These are phyloP conservation scores for Notodonta dromedarius DNA, from an alignment of 2,888 invertebrate species.

Conservation along the genomic window DNA sequence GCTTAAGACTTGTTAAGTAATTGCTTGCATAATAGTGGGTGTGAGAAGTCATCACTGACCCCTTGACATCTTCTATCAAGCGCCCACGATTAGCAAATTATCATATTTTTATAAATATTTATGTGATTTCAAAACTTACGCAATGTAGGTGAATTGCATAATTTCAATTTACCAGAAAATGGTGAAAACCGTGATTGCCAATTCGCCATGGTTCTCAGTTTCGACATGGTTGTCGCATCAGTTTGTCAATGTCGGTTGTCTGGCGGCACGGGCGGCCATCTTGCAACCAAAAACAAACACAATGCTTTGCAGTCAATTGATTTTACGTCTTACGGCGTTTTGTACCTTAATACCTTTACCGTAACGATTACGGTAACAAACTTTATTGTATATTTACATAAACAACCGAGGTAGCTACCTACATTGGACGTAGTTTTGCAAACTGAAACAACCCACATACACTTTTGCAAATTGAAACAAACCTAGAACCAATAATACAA, in stretches of 20 bases:
- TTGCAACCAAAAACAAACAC: conserved; percentile 18
- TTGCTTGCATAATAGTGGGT: conserved; percentile 46
- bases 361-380: too few species aligned
- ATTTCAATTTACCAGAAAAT: conserved; percentile 36
- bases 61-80: conserved; percentile 47
- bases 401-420: too few species aligned
- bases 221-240: conserved; percentile 39
- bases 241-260: conserved; percentile 38
- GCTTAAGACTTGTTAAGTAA: conserved; percentile 40
- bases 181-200: conserved; percentile 42
- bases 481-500: too few species aligned
- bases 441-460: too few species aligned
- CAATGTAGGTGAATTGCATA: conserved; percentile 27
- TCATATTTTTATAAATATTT: conserved; percentile 21
- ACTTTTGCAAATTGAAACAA: too few species aligned
- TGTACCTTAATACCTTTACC: too few species aligned
- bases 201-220: conserved; percentile 42
- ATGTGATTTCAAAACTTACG: conserved; percentile 24
- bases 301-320: neutral
- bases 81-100: conserved; percentile 42
- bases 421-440: too few species aligned
- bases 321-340: neutral
- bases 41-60: conserved; percentile 51
- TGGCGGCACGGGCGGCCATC: conserved; percentile 27
- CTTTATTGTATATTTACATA: too few species aligned